Evolutionary conservation across 2,113 vertebrate species (phyloP), one percentile per base, ranked within the genome.

Genomic region (Ardeotis arabs): DNA sequence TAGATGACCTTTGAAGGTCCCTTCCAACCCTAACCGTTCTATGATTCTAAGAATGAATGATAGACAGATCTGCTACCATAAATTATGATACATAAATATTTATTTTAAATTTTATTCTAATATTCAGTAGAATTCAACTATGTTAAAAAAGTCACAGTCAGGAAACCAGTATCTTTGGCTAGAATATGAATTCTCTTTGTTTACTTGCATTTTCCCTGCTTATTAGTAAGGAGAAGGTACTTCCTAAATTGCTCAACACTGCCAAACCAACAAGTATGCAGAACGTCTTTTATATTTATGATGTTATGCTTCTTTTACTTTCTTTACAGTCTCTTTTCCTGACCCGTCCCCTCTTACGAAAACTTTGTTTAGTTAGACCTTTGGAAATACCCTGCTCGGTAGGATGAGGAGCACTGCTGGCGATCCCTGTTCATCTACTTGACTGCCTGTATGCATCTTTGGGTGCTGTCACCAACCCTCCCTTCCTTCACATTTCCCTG

Each of bases 371-470:
- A 60, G n/a, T 19, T 35, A 63, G 47, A 47, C 13, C 23, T 63
- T 33, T 81, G 44, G 47, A 92, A 84, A 70, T 50, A 35, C 13
- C 8, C 33, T 76, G 7, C 12, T 72, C 0, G 0, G 20, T 47
- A 72, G 45, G 50, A 59, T 13, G 7, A 41, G 9, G 19, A 73
- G 22, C 0, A 0, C 4, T 62, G 3, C 7, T 73, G 23, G 17
- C 11, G 41, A n/a, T 95, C 55, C 8, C 12, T 52, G 39, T 62
- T 62, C 47, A n/a, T 11, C 41, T 45, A 4, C 21, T 9, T 69
- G 21, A 25, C 20, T 1, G 0, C 8, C 4, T 52, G 28, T 27
- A 0, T 14, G 14, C 80, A 60, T 7, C 23, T 95, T 55, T 74
- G 55, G 17, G 5, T 4, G 4, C 20, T 47, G 44, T 19, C 35